Conservation (phyloP, 2,113 vertebrate genomes). For the Tylochromis polylepis region DNA sequence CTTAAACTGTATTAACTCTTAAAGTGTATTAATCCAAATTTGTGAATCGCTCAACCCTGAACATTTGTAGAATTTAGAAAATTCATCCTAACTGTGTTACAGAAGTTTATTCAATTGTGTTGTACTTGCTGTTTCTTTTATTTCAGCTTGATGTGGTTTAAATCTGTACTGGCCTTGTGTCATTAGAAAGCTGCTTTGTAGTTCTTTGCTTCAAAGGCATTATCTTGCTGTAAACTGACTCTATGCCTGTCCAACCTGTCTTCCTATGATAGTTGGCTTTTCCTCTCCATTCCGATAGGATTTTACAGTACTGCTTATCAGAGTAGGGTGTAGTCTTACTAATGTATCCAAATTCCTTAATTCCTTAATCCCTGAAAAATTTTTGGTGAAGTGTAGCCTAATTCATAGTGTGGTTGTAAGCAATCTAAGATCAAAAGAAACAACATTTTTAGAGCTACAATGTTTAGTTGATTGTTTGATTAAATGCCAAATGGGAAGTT, state of each 20-base stretch:
- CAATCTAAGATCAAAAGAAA: background rate
- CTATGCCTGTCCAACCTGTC: background rate
- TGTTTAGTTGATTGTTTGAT: background rate
- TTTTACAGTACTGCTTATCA: background rate
- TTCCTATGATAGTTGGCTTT: background rate
- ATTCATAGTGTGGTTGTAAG: background rate
- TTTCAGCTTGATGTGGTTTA: background rate
- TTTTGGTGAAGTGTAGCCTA: background rate
- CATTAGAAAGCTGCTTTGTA: background rate
- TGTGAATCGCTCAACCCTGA: background rate
- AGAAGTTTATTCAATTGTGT: background rate
- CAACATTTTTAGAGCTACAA: background rate
- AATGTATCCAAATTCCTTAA: background rate
- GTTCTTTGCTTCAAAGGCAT: background rate
- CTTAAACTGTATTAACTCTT: background rate
- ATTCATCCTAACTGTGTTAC: background rate
- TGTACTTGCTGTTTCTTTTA: rapidly evolving
- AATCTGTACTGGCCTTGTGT: background rate
- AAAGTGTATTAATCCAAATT: background rate
- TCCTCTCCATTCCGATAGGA: background rate
- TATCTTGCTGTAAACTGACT: background rate
- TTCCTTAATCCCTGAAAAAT: background rate
- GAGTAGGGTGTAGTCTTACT: background rate
- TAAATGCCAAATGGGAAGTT: background rate
- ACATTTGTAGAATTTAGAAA: background rate